phyloP scores from a whole-genome alignment of 2,113 vertebrate species.

The Sylvilagus bachmani region DNA sequence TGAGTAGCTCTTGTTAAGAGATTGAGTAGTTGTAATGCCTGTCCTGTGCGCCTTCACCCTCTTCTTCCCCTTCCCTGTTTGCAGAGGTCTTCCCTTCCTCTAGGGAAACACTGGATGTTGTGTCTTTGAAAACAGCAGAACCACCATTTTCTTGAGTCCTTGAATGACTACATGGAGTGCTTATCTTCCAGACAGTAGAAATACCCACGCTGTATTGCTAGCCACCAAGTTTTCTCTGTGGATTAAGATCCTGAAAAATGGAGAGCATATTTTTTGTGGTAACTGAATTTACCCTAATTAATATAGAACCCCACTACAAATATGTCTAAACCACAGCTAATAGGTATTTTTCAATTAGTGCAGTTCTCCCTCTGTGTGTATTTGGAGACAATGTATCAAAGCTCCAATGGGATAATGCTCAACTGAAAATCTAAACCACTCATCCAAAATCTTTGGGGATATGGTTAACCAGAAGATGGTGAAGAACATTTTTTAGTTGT shows the following conservation, averaged over 20 bases:
- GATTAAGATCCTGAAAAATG: not conserved
- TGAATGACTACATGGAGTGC: not conserved
- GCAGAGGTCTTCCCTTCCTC: not conserved
- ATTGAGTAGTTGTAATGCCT: not conserved
- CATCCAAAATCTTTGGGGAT: not conserved
- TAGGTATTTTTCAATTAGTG: not conserved
- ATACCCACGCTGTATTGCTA: not conserved
- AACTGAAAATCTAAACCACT: not conserved
- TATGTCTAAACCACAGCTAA: not conserved
- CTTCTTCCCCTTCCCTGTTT: not conserved
- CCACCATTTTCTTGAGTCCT: not conserved
- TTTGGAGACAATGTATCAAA: not conserved
- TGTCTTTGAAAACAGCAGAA: not conserved
- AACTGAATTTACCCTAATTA: not conserved
- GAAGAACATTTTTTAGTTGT: slow-evolving; percentile 1
- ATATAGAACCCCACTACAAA: not conserved
- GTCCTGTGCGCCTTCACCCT: not conserved
- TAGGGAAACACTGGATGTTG: not conserved
- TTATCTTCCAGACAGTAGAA: not conserved
- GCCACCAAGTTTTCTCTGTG: not conserved
- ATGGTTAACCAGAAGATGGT: not conserved
- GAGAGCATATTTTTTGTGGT: not conserved
- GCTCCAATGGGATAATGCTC: not conserved
- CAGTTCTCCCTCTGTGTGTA: not conserved
- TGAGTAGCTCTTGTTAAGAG: not conserved